These are phyloP conservation scores for Tetranychus piercei DNA, from an alignment of 2,888 invertebrate genomes.

Conservation along the genomic window DNA sequence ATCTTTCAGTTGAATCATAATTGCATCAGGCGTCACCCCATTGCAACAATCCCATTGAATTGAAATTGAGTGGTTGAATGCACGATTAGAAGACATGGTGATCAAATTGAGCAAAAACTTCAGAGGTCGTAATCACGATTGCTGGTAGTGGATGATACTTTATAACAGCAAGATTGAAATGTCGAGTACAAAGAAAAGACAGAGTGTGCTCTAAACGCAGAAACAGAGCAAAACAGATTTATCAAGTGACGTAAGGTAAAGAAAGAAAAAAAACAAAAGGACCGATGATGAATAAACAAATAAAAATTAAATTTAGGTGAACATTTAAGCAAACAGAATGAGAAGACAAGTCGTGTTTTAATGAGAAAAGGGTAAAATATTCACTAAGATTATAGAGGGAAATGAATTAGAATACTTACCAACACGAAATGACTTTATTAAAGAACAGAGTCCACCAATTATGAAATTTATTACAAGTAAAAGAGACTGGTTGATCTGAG, in stretches of 20 bases:
- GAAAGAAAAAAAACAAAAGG: not conserved
- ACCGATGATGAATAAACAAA: not conserved
- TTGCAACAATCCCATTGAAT: slow-evolving; percentile 4
- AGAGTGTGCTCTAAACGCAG: not conserved
- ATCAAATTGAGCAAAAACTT: not conserved
- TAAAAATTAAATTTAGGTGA: not conserved
- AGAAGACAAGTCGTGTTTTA: not conserved
- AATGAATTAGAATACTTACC: no score
- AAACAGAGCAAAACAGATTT: not conserved
- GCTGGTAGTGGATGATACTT: not conserved
- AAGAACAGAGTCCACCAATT: no score
- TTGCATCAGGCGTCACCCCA: not conserved
- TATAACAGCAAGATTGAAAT: not conserved
- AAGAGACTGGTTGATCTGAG: no score
- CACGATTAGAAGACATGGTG: not conserved
- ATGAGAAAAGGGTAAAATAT: not conserved
- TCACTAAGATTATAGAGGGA: no score
- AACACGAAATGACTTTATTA: no score
- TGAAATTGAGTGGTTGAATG: not conserved
- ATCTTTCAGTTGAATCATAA: not conserved
- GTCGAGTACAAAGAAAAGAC: not conserved
- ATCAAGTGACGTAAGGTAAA: not conserved
- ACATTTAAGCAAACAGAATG: not conserved
- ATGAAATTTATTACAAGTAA: no score
- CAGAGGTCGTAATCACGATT: not conserved